Conservation (phyloP, 1,140 invertebrate species). For the Procambarus clarkii region DNA sequence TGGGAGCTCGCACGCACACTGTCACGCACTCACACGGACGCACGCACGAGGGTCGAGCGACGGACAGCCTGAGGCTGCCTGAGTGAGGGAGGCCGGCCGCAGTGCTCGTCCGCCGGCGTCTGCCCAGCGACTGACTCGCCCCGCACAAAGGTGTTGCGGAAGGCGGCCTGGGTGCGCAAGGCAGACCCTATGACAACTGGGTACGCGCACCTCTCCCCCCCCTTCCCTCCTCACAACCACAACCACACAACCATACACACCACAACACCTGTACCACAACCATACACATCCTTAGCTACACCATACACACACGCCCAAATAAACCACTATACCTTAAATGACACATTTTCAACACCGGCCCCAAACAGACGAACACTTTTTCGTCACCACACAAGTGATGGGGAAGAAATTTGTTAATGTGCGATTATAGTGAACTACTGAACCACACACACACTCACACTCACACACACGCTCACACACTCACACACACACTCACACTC, state of each 20-base stretch:
- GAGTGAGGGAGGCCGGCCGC: neutral
- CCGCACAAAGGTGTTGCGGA: neutral
- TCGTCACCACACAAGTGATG: neutral
- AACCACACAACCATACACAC: no score
- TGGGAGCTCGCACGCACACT: neutral
- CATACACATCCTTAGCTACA: no score
- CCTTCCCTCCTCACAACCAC: neutral
- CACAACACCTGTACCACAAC: no score
- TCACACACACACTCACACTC: no score
- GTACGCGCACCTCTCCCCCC: neutral
- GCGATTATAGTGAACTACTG: no score
- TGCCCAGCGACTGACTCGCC: slow-evolving; percentile 8
- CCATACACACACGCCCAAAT: no score
- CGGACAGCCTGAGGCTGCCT: neutral
- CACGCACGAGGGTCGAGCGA: neutral
- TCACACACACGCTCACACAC: no score
- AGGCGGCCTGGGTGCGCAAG: slow-evolving; percentile 3
- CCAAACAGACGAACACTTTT: no score
- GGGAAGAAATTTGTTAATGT: neutral
- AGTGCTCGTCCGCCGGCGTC: slow-evolving; percentile 4
- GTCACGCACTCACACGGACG: neutral
- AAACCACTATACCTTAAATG: no score
- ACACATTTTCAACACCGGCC: no score
- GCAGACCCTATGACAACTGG: neutral
- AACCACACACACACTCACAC: no score